Percentiles rank a stretch among this genome's conserved stretches.
These are phyloP conservation scores for Leucophenga montana DNA, from an alignment of 2,888 invertebrate genomes.

Conservation along the genomic window DNA sequence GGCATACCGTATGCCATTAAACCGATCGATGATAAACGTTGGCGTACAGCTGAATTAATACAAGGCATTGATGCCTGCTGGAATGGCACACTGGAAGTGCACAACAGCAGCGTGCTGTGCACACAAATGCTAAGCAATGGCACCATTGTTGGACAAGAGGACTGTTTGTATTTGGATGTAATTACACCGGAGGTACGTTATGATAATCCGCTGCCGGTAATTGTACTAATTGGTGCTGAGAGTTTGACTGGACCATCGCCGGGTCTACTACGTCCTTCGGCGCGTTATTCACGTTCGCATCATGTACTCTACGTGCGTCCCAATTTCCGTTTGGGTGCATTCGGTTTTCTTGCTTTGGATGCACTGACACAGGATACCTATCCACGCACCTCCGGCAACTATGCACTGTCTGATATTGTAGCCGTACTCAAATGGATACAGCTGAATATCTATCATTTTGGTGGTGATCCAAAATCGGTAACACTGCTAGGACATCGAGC, in stretches of 20 bases:
- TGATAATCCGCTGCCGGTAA: slow-evolving; percentile 85
- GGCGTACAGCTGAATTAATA: slow-evolving; percentile 80
- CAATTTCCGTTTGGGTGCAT: slow-evolving; percentile 85
- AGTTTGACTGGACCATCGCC: slow-evolving; percentile 85
- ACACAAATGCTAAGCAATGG: slow-evolving; percentile 81
- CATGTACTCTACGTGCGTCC: slow-evolving; percentile 90
- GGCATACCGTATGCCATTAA: slow-evolving; percentile 88
- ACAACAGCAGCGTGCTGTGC: slow-evolving; percentile 80
- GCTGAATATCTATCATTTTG: slow-evolving; percentile 87
- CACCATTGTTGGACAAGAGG: slow-evolving; percentile 81
- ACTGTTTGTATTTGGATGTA: slow-evolving; percentile 88
- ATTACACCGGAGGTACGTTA: slow-evolving; percentile 87
- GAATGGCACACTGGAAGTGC: slow-evolving; percentile 82
- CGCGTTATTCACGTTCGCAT: slow-evolving; percentile 82
- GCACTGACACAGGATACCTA: slow-evolving; percentile 80
- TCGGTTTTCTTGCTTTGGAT: slow-evolving; percentile 87
- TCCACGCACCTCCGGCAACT: slow-evolving; percentile 87
- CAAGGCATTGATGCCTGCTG: slow-evolving; percentile 83
- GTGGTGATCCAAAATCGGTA: slow-evolving; percentile 84
- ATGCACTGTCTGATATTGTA: slow-evolving; percentile 86
- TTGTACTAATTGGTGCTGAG: slow-evolving; percentile 87
- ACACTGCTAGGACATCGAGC: slow-evolving; percentile 89
- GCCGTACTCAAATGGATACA: slow-evolving; percentile 86
- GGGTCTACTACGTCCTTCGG: slow-evolving; percentile 82
- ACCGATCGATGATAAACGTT: slow-evolving; percentile 80